Evolutionary conservation across 2,797 vertebrate species (phyloP).

Genomic region (Bucorvus abyssinicus): DNA sequence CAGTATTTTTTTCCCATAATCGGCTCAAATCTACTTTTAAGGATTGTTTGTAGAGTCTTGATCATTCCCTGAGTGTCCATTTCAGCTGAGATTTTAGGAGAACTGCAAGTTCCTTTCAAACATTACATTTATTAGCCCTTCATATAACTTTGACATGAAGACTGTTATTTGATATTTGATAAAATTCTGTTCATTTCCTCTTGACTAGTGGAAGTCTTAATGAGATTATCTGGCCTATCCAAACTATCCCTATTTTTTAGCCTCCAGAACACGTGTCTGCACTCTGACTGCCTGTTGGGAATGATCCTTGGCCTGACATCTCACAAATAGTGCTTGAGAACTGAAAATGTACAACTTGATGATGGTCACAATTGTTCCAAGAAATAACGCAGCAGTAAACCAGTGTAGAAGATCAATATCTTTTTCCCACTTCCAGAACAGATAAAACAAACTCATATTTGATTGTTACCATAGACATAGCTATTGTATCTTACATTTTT

Average conservation of each 20-base stretch:
- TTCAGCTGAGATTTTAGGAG: background rate
- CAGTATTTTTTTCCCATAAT: rapidly evolving
- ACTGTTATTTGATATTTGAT: too few relatives aligned
- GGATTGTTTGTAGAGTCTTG: background rate
- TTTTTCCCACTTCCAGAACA: background rate
- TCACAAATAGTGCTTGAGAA: background rate
- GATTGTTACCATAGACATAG: background rate
- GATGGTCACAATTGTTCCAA: background rate
- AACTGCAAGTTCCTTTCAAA: background rate
- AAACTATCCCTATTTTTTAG: background rate
- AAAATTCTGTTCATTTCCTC: background rate
- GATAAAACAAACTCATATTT: background rate
- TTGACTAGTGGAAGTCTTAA: background rate
- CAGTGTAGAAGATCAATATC: background rate
- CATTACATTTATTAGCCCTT: background rate
- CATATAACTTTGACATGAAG: background rate
- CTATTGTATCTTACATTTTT: background rate
- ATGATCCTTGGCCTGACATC: background rate
- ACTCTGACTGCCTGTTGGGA: background rate
- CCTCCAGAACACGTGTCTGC: background rate
- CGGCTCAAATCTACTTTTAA: background rate
- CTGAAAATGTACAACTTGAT: background rate
- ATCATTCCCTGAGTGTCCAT: background rate
- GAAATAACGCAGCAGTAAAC: background rate
- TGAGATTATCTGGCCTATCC: too few relatives aligned